These are phyloP conservation scores for Blomia tropicalis DNA, from an alignment of 2,888 invertebrate species.

Conservation along the genomic window DNA sequence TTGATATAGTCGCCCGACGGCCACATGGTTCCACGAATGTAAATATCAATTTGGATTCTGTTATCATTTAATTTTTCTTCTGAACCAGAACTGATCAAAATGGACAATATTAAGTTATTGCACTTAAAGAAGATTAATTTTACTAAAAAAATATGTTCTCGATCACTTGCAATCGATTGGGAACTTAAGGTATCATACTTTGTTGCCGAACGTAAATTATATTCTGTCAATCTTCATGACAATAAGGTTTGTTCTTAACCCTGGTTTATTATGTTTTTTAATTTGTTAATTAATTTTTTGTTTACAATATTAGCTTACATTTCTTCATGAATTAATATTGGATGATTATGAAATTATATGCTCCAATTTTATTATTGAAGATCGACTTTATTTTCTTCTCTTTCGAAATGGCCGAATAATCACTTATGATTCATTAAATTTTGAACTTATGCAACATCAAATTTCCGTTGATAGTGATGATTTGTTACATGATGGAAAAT, in stretches of 20 bases:
- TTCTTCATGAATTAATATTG: not conserved
- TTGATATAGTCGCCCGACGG: no score
- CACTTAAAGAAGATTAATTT: not conserved
- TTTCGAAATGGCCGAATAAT: conserved; percentile 23
- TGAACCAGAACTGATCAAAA: no score
- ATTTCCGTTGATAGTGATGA: conserved; percentile 20
- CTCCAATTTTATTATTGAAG: conserved; percentile 20
- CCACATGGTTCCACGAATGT: no score
- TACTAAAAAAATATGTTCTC: not conserved
- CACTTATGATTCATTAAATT: conserved; percentile 21
- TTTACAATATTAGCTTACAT: not conserved
- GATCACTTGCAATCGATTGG: not conserved
- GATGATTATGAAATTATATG: not conserved
- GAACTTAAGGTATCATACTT: not conserved
- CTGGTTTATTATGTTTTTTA: not conserved
- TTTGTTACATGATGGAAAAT: conserved; percentile 17
- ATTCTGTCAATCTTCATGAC: not conserved
- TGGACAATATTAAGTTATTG: not conserved
- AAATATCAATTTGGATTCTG: no score
- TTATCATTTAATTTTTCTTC: no score
- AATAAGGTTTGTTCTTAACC: not conserved
- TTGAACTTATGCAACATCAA: not conserved
- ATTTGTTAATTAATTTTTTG: not conserved
- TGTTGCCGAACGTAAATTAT: not conserved
- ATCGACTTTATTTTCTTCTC: conserved; percentile 22